Base-by-base conservation (phyloP, 1,140 invertebrate genomes). In the Frieseomelitta varia region DNA sequence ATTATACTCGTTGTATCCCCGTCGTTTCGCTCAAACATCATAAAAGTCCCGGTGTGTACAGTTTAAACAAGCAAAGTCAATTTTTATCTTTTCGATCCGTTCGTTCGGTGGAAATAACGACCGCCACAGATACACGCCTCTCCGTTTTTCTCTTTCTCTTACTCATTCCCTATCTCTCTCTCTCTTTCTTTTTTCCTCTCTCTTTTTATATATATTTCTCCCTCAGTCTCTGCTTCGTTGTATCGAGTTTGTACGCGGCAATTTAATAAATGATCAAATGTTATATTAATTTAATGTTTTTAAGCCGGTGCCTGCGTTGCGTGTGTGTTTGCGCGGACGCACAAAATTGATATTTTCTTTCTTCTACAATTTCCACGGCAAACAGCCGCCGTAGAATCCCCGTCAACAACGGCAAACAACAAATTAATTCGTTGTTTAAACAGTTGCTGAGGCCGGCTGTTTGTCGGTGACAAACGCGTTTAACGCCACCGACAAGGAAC, bases 211-310 rank as follows among this genome's bases (percentile, higher is more conserved):
- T 8, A 14, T 27, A n/a, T 65, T 27, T 14, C 14, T 17, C n/a
- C 4, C 6, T n/a, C 14, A 27, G 15, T 30, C 63, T 34, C 30
- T 19, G 30, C 63, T 61, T 34, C 69, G 12, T 24, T 47, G 58
- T 27, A 53, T 53, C 71, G 71, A 75, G 71, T 30, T 75, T 55
- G 61, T 56, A 68, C 53, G n/a, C 69, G 34, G 51, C 63, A 55
- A 67, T 77, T 82, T 68, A 77, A 82, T 77, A 82, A 82, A 77
- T n/a, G 73, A 77, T 68, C 81, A 68, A 55, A 77, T 63, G 53
- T 82, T 73, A 61, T 53, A 77, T 82, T 68, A 77, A 77, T 77
- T 68, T 58, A 56, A 55, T 73, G 34, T 71, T 79, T 71, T 71
- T 51, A 55, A 53, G 21, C 21, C 53, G 27, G 47, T n/a, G 30